Percentiles rank a stretch among this genome's conserved stretches.
Conservation (phyloP, 2,888 invertebrate species). For the Trilocha varians region DNA sequence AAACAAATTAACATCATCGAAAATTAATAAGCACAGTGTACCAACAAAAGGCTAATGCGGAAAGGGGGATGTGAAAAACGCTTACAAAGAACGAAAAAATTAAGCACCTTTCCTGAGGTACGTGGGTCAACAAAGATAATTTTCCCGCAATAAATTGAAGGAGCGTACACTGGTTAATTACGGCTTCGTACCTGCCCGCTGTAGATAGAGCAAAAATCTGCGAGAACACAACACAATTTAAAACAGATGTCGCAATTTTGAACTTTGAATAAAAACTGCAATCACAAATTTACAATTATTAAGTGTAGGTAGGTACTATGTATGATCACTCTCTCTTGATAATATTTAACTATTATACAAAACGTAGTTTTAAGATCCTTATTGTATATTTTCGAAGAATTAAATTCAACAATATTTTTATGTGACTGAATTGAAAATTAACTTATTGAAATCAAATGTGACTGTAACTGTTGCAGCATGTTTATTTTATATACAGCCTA, state of each 20-base stretch:
- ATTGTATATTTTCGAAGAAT: too few relatives aligned
- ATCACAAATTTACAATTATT: too few relatives aligned
- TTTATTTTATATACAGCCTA: too few relatives aligned
- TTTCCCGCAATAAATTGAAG: slow-evolving; percentile 52
- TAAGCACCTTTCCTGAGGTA: slow-evolving; percentile 37
- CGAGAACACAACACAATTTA: slow-evolving; percentile 8
- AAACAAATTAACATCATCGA: slow-evolving; percentile 2
- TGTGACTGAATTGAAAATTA: too few relatives aligned
- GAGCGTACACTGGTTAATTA: slow-evolving; percentile 33
- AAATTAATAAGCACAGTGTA: slow-evolving; percentile 29
- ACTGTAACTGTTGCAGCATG: too few relatives aligned
- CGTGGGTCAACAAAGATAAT: slow-evolving; percentile 64
- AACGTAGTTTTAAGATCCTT: too few relatives aligned
- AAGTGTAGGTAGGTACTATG: too few relatives aligned
- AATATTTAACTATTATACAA: too few relatives aligned
- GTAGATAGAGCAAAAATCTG: slow-evolving; percentile 35
- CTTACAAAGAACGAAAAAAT: slow-evolving; percentile 42
- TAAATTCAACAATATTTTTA: too few relatives aligned
- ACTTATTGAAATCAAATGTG: too few relatives aligned
- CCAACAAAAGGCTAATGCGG: slow-evolving; percentile 20
- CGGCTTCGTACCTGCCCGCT: slow-evolving; percentile 27
- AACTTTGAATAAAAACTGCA: too few relatives aligned
- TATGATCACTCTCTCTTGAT: too few relatives aligned
- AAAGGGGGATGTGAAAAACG: slow-evolving; percentile 30
- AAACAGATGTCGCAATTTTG: slow-evolving; percentile 5